phyloP scores from a whole-genome alignment of 2,888 invertebrate species.

The Polymixis lichenea region DNA sequence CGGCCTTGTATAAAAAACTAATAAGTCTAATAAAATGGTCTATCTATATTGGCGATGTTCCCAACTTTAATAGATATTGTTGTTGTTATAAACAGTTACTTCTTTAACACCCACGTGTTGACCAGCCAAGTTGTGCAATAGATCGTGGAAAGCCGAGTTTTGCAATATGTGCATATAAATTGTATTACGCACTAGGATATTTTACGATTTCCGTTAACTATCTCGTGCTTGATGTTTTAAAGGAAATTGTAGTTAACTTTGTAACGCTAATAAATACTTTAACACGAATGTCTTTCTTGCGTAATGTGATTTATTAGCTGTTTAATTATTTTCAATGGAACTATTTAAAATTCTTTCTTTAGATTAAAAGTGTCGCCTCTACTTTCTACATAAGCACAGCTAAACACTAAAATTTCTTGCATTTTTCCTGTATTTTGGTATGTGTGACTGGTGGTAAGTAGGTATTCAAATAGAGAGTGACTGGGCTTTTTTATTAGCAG shows the following conservation, averaged over 20 bases:
- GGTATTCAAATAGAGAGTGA: not conserved
- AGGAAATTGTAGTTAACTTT: slow-evolving; percentile 48
- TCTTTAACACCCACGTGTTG: slow-evolving; percentile 21
- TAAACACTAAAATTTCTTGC: not conserved
- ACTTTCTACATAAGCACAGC: not conserved
- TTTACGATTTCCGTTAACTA: slow-evolving; percentile 68
- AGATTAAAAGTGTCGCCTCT: not conserved
- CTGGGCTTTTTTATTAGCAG: not conserved
- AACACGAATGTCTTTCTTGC: not conserved
- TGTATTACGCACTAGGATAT: slow-evolving; percentile 55
- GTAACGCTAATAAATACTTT: slow-evolving; percentile 19
- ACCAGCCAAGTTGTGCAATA: slow-evolving; percentile 38
- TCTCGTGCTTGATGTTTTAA: slow-evolving; percentile 49
- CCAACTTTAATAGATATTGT: not conserved
- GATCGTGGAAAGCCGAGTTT: slow-evolving; percentile 53
- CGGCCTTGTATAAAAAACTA: not conserved
- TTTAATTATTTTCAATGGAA: slow-evolving; percentile 18
- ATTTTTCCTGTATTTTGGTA: not conserved
- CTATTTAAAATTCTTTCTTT: not conserved
- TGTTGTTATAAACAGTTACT: slow-evolving; percentile 4
- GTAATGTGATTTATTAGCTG: not conserved
- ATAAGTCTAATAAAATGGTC: not conserved
- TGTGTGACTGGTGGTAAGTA: too few relatives aligned
- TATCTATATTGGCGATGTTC: not conserved
- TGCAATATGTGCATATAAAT: slow-evolving; percentile 53